These are phyloP conservation scores for Craterocephalus amniculus DNA, from an alignment of 2,797 vertebrate genomes.

Conservation along the genomic window DNA sequence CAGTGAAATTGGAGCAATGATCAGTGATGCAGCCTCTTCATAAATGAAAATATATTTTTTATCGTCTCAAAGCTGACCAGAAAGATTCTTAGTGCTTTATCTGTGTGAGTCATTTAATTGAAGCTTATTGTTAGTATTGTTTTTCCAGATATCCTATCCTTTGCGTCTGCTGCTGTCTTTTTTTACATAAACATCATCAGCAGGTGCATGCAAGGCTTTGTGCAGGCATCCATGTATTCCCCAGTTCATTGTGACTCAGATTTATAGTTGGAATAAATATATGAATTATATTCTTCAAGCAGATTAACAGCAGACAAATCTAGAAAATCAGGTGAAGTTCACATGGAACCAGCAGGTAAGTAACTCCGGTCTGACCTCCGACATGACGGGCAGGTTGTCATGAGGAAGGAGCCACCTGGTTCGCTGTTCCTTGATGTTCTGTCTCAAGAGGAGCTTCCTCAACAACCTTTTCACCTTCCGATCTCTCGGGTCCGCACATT, in stretches of 20 bases:
- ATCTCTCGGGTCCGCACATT: slow-evolving; percentile 85
- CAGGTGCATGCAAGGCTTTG: background rate
- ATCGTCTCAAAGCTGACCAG: background rate
- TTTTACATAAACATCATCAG: background rate
- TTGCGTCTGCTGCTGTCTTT: background rate
- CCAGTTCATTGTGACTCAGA: background rate
- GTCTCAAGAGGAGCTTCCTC: slow-evolving; percentile 81
- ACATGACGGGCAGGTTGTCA: slow-evolving; percentile 84
- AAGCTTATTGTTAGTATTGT: background rate
- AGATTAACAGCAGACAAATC: background rate
- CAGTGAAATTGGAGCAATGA: background rate
- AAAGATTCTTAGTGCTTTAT: background rate
- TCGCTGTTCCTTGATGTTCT: slow-evolving; percentile 72
- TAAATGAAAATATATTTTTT: background rate
- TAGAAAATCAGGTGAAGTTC: background rate
- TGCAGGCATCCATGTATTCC: background rate
- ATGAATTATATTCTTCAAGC: background rate
- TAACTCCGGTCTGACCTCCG: slow-evolving; percentile 70
- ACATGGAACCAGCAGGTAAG: background rate
- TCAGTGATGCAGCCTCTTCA: background rate
- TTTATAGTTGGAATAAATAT: background rate
- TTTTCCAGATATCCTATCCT: background rate
- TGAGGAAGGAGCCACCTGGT: slow-evolving; percentile 79
- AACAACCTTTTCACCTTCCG: slow-evolving; percentile 84
- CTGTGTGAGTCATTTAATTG: background rate